Evolutionary conservation across 2,888 invertebrate genomes (phyloP).

Genomic region (Drosophila emarginata): DNA sequence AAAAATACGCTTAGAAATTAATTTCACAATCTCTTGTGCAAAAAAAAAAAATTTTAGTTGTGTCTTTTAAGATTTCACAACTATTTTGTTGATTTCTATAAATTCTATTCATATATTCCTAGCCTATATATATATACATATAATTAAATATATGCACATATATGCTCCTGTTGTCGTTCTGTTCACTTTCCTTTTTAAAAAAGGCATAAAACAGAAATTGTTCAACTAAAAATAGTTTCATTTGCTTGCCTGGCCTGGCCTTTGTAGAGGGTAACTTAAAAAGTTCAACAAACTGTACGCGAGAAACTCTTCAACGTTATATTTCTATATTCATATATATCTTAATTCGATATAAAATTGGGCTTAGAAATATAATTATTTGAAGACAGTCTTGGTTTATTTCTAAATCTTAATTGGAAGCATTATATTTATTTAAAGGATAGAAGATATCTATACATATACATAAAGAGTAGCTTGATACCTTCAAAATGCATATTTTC

Average conservation of each 20-base stretch:
- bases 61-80: background rate
- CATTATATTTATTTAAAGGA: no score
- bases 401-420: no score
- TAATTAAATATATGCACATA: constrained; percentile 26
- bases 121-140: constrained; percentile 2
- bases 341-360: no score
- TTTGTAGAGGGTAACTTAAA: constrained; percentile 41
- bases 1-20: background rate
- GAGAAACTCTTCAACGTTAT: background rate
- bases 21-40: constrained; percentile 11
- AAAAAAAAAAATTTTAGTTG: background rate
- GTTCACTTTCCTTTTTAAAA: constrained; percentile 67
- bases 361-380: no score
- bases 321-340: no score
- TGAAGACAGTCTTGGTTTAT: no score
- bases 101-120: background rate
- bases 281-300: constrained; percentile 38
- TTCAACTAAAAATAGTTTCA: constrained; percentile 62
- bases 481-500: no score
- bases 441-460: no score
- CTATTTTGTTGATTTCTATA: constrained; percentile 1
- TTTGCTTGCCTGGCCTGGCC: constrained; percentile 34
- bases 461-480: no score
- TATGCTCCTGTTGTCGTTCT: constrained; percentile 34
- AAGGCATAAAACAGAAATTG: constrained; percentile 48